Percentiles rank a stretch among this genome's conserved stretches.
Evolutionary conservation across 1,140 invertebrate genomes (phyloP).

Genomic region (Cotesia typhae): DNA sequence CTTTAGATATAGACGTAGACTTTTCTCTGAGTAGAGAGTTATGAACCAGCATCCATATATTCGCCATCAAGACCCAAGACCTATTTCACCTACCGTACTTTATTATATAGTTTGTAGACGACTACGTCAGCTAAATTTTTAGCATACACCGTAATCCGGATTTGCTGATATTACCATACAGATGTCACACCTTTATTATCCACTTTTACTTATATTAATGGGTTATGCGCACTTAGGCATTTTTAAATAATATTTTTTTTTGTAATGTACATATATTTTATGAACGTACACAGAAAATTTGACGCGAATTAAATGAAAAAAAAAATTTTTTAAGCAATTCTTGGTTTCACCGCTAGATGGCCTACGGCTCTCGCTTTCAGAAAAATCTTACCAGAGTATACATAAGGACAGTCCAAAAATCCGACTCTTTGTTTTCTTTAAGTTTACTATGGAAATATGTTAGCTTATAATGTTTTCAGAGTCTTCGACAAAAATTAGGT

Average conservation of each 20-base stretch:
- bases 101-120: constrained; percentile 30
- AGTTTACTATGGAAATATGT: too few species aligned
- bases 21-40: constrained; percentile 4
- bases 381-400: too few species aligned
- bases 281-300: background rate
- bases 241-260: background rate
- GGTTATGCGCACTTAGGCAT: too few species aligned
- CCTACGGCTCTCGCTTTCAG: too few species aligned
- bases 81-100: background rate
- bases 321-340: too few species aligned
- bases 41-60: too few species aligned
- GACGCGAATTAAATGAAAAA: too few species aligned
- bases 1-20: constrained; percentile 32
- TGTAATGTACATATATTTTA: background rate
- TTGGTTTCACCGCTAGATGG: too few species aligned
- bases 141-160: constrained; percentile 48
- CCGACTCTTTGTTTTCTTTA: too few species aligned
- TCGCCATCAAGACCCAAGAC: constrained; percentile 23
- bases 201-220: background rate
- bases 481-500: too few species aligned
- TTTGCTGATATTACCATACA: constrained; percentile 45
- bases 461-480: too few species aligned
- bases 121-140: constrained; percentile 52
- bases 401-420: too few species aligned
- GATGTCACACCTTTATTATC: background rate